These are phyloP conservation scores for Pharmacophagus antenor DNA, from an alignment of 2,888 invertebrate species.

Conservation along the genomic window DNA sequence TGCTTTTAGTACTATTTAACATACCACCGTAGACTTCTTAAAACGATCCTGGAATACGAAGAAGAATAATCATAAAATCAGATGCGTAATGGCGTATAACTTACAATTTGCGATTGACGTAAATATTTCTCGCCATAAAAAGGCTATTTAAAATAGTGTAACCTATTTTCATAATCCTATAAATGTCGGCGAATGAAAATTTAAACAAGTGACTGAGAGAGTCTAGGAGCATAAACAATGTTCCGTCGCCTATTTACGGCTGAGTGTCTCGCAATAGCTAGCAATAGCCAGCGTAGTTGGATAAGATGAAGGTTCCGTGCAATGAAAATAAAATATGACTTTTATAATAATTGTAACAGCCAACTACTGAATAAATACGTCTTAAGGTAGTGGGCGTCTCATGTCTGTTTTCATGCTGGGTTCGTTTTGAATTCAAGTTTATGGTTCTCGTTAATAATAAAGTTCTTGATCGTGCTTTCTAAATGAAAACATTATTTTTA, in stretches of 20 bases:
- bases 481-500: background rate
- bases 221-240: conserved; percentile 43
- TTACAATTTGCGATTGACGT: conserved; percentile 62
- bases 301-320: conserved; percentile 27
- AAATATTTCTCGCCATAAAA: conserved; percentile 45
- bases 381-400: conserved; percentile 29
- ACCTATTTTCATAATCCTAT: conserved; percentile 46
- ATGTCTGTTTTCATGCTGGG: conserved; percentile 29
- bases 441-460: conserved; percentile 25
- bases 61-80: conserved; percentile 48
- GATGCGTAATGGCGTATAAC: conserved; percentile 60
- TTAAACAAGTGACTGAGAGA: conserved; percentile 44
- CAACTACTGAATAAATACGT: conserved; percentile 32
- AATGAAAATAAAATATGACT: conserved; percentile 32
- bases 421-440: conserved; percentile 26
- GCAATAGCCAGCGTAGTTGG: conserved; percentile 24
- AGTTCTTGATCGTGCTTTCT: conserved; percentile 10
- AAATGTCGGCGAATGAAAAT: conserved; percentile 53
- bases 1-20: no score
- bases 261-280: conserved; percentile 24
- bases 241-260: conserved; percentile 30
- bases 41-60: background rate
- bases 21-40: background rate
- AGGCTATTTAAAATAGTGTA: conserved; percentile 43
- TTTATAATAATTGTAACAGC: conserved; percentile 31